Conservation (phyloP, 2,888 invertebrate species). For the Atrina japonica region DNA sequence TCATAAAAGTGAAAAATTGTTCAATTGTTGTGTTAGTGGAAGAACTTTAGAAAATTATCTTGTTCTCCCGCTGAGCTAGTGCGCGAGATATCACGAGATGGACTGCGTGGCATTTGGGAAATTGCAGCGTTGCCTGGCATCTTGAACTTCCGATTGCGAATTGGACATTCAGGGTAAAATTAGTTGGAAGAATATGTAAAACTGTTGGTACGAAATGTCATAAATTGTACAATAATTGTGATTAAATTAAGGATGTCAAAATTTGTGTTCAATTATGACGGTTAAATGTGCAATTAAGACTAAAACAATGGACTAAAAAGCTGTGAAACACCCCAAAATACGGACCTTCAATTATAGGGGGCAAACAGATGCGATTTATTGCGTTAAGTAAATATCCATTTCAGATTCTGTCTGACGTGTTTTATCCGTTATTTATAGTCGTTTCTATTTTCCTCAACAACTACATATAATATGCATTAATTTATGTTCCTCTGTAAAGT, state of each 20-base stretch:
- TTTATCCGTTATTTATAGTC: background rate
- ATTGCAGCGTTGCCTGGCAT: slow-evolving; percentile 30
- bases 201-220: slow-evolving; percentile 23
- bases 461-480: too few relatives aligned
- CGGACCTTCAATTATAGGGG: slow-evolving; percentile 1
- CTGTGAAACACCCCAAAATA: background rate
- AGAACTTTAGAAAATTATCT: slow-evolving; percentile 32
- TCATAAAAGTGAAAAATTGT: slow-evolving; percentile 44
- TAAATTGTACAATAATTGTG: slow-evolving; percentile 24
- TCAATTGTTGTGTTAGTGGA: slow-evolving; percentile 31
- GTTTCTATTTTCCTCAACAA: too few relatives aligned
- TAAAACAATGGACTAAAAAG: slow-evolving; percentile 1
- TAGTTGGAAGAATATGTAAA: slow-evolving; percentile 13
- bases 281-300: slow-evolving; percentile 14
- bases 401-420: background rate
- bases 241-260: slow-evolving; percentile 15
- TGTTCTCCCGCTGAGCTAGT: slow-evolving; percentile 28
- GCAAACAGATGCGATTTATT: slow-evolving; percentile 11
- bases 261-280: slow-evolving; percentile 12
- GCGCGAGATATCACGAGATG: slow-evolving; percentile 33
- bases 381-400: background rate
- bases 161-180: slow-evolving; percentile 7
- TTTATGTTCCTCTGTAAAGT: too few relatives aligned
- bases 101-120: slow-evolving; percentile 36
- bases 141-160: slow-evolving; percentile 10